Evolutionary conservation across 2,113 vertebrate species (phyloP).

Genomic region (Coturnix japonica): DNA sequence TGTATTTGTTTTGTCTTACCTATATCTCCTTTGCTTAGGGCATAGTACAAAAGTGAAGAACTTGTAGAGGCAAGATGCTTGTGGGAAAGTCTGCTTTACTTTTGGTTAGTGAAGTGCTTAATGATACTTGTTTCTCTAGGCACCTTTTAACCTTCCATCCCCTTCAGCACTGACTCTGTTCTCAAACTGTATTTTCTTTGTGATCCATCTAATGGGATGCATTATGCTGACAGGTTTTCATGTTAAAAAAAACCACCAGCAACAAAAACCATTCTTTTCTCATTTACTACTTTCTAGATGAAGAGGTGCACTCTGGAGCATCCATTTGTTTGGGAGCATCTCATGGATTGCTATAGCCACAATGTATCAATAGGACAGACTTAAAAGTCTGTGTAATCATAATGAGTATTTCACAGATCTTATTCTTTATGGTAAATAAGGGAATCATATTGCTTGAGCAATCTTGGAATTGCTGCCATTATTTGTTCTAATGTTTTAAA

Average conservation of each 20-base stretch:
- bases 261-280: neutral
- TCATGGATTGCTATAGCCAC: neutral
- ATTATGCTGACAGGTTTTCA: constrained; percentile 9
- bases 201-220: constrained; percentile 5
- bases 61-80: neutral
- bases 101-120: constrained; percentile 23
- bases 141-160: constrained; percentile 23
- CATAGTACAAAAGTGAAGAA: neutral
- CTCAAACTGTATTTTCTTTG: neutral
- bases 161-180: neutral
- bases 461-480: neutral
- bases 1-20: neutral
- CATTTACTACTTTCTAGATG: neutral
- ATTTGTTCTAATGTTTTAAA: neutral
- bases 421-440: neutral
- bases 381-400: neutral
- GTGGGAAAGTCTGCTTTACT: constrained; percentile 10
- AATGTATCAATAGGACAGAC: neutral
- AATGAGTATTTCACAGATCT: neutral
- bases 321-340: neutral
- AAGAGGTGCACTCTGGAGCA: neutral
- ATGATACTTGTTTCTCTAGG: constrained; percentile 15
- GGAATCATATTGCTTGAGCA: neutral
- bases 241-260: neutral
- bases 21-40: neutral